phyloP scores from a whole-genome alignment of 2,113 vertebrate genomes.

The Lophotis ruficrista region DNA sequence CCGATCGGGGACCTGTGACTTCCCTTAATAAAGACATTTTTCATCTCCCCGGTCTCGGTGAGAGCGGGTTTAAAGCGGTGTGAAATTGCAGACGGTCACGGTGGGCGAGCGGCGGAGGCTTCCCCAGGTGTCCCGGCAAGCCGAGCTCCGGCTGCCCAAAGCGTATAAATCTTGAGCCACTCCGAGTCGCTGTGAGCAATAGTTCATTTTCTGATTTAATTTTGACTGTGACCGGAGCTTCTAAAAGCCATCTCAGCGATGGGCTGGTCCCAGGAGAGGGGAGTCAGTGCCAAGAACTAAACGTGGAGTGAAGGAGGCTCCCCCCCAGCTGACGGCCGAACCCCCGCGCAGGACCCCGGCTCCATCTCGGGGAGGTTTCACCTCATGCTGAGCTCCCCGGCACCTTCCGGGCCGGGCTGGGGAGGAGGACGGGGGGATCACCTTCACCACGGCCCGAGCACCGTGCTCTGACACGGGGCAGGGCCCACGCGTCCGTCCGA shows the following conservation, averaged over 20 bases:
- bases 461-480: neutral
- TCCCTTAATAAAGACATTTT: conserved; percentile 34
- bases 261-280: neutral
- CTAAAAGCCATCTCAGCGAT: neutral
- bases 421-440: neutral
- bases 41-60: neutral
- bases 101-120: neutral
- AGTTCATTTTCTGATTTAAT: neutral
- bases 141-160: neutral
- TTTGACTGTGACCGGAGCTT: neutral
- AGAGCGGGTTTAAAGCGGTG: neutral
- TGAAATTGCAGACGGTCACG: conserved; percentile 45
- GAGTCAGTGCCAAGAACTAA: neutral
- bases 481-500: fast-evolving
- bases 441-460: fast-evolving
- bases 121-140: neutral
- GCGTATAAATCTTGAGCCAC: neutral
- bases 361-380: neutral
- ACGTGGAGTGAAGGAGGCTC: neutral
- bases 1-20: neutral
- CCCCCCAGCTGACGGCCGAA: neutral
- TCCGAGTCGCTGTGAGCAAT: neutral
- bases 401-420: neutral
- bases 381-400: neutral
- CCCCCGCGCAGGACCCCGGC: neutral